Conservation (phyloP, 2,888 invertebrate genomes). For the Esperia sulphurella region DNA sequence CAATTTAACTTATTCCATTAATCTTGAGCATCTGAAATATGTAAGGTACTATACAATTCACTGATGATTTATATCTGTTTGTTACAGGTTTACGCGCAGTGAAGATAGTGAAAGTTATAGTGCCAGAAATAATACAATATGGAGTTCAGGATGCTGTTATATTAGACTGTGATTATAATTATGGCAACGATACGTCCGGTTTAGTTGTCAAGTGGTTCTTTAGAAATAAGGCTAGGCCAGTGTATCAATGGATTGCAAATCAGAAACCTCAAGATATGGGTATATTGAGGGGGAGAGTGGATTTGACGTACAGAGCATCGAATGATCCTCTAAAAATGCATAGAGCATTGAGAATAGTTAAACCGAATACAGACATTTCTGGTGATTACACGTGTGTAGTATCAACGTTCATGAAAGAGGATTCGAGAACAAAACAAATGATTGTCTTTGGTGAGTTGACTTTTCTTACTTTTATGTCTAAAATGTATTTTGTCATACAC, state of each 20-base stretch:
- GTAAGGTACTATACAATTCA: constrained; percentile 7
- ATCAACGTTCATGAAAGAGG: constrained; percentile 84
- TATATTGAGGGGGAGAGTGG: constrained; percentile 73
- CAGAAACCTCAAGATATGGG: constrained; percentile 83
- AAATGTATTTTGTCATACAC: too few relatives aligned
- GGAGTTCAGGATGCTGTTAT: constrained; percentile 81
- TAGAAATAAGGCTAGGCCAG: constrained; percentile 81
- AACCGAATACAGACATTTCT: constrained; percentile 85
- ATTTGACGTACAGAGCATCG: constrained; percentile 82
- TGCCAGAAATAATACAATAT: constrained; percentile 81
- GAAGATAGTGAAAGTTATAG: constrained; percentile 80
- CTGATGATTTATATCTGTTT: constrained; percentile 28
- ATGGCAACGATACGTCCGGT: constrained; percentile 81
- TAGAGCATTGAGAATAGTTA: constrained; percentile 85
- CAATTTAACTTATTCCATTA: too few relatives aligned
- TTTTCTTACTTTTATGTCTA: too few relatives aligned
- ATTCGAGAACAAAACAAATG: constrained; percentile 82
- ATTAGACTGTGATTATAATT: constrained; percentile 86
- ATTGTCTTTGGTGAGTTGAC: constrained; percentile 82
- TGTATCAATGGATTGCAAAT: constrained; percentile 89
- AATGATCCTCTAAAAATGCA: constrained; percentile 83
- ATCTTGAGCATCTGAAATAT: too few relatives aligned
- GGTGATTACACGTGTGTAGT: constrained; percentile 88
- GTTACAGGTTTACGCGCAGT: constrained; percentile 78
- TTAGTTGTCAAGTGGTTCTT: constrained; percentile 89